Evolutionary conservation across 2,113 vertebrate species (phyloP).

Genomic region (Myiopsitta monachus): DNA sequence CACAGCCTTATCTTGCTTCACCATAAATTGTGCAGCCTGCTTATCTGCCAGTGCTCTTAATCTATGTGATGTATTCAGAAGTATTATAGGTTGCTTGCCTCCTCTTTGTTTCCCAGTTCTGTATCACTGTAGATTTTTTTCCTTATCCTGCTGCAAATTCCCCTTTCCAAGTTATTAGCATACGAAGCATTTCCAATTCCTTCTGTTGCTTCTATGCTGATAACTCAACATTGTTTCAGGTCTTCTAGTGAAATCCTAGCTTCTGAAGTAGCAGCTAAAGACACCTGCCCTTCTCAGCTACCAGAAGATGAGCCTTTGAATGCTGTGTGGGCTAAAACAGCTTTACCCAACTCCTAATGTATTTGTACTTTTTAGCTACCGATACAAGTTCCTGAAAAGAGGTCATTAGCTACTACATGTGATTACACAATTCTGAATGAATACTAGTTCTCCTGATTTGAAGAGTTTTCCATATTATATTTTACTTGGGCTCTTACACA

Average conservation of each 20-base stretch:
- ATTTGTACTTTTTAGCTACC: not conserved
- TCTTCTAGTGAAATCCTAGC: not conserved
- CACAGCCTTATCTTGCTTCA: slow-evolving; percentile 51
- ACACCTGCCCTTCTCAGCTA: not conserved
- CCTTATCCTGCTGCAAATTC: not conserved
- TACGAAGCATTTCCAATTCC: not conserved
- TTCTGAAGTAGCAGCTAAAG: not conserved
- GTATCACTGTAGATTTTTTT: not conserved
- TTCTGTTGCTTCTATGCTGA: not conserved
- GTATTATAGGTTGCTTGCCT: not conserved
- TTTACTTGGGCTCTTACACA: not conserved
- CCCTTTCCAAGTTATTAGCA: slow-evolving; percentile 10
- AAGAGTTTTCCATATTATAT: not conserved
- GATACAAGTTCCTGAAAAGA: not conserved
- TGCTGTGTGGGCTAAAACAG: accelerated
- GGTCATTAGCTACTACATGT: not conserved
- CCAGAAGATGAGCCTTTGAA: not conserved
- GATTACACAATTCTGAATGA: not conserved
- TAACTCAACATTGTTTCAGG: not conserved
- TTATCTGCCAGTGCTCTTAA: slow-evolving; percentile 45
- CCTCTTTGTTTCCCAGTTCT: not conserved
- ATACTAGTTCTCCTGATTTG: not conserved
- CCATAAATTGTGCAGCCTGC: slow-evolving; percentile 32
- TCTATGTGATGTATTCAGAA: slow-evolving; percentile 6
- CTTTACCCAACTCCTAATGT: not conserved